Evolutionary conservation across 2,888 invertebrate species (phyloP).

Genomic region (Arctia plantaginis): DNA sequence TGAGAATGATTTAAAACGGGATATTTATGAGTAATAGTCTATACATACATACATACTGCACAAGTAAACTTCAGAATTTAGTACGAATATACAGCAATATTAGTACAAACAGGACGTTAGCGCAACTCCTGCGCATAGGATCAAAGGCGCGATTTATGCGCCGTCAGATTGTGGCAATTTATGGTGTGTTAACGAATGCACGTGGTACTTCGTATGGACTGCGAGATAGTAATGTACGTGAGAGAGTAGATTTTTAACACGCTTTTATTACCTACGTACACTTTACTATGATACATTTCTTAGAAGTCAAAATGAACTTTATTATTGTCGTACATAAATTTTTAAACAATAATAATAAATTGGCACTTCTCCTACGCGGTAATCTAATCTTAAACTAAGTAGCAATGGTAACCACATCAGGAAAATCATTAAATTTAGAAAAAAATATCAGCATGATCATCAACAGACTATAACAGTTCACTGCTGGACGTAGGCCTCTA

Average conservation of each 20-base stretch:
- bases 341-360: too few species aligned
- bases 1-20: not conserved
- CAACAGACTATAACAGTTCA: too few species aligned
- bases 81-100: conserved; percentile 27
- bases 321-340: too few species aligned
- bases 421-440: too few species aligned
- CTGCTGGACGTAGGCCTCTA: too few species aligned
- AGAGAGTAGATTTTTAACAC: not conserved
- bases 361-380: too few species aligned
- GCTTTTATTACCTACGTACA: not conserved
- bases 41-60: not conserved
- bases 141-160: conserved; percentile 59
- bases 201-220: conserved; percentile 30
- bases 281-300: not conserved
- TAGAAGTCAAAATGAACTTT: not conserved
- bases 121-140: conserved; percentile 54
- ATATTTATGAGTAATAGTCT: not conserved
- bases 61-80: conserved; percentile 10
- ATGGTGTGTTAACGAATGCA: conserved; percentile 58
- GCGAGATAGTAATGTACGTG: conserved; percentile 21
- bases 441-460: too few species aligned
- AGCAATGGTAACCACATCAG: too few species aligned
- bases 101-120: conserved; percentile 44
- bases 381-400: too few species aligned
- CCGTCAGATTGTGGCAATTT: conserved; percentile 59